Conservation (phyloP, 1,140 invertebrate genomes). For the Lepidurus packardi region DNA sequence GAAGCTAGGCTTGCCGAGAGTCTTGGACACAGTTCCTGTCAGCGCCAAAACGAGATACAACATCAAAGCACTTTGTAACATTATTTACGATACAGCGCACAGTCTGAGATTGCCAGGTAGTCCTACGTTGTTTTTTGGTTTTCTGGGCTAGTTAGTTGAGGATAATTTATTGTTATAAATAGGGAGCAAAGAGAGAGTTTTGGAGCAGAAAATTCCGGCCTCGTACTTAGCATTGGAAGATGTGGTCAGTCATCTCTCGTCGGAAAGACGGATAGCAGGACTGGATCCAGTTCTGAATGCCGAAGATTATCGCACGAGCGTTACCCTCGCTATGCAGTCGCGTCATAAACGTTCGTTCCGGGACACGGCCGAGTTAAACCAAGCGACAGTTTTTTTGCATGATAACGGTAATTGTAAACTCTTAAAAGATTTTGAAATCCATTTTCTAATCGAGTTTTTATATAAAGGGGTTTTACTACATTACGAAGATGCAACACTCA, state of each 20-base stretch:
- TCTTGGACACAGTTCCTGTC: constrained; percentile 89
- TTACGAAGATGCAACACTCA: constrained; percentile 92
- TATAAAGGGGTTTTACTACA: constrained; percentile 76
- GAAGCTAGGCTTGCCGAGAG: constrained; percentile 87
- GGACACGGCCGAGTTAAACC: constrained; percentile 80
- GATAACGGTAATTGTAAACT: constrained; percentile 70
- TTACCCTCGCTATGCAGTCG: constrained; percentile 62
- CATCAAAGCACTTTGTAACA: constrained; percentile 80
- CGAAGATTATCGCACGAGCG: constrained; percentile 71
- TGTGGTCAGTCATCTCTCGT: constrained; percentile 71
- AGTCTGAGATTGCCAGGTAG: constrained; percentile 74
- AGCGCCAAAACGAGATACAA: constrained; percentile 84
- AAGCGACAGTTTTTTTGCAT: constrained; percentile 85
- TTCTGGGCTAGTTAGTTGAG: constrained; percentile 33
- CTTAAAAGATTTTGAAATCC: not conserved
- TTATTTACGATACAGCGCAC: constrained; percentile 91
- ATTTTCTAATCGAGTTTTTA: constrained; percentile 33
- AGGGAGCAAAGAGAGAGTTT: constrained; percentile 81
- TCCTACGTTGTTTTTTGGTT: constrained; percentile 25
- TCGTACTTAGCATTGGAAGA: constrained; percentile 92
- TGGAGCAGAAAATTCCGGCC: constrained; percentile 92
- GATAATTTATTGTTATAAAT: constrained; percentile 30
- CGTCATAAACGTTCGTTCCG: constrained; percentile 66
- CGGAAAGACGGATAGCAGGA: constrained; percentile 53
- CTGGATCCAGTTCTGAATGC: constrained; percentile 83